Evolutionary conservation across 2,113 vertebrate species (phyloP).

Genomic region (Syngnathus scovelli): DNA sequence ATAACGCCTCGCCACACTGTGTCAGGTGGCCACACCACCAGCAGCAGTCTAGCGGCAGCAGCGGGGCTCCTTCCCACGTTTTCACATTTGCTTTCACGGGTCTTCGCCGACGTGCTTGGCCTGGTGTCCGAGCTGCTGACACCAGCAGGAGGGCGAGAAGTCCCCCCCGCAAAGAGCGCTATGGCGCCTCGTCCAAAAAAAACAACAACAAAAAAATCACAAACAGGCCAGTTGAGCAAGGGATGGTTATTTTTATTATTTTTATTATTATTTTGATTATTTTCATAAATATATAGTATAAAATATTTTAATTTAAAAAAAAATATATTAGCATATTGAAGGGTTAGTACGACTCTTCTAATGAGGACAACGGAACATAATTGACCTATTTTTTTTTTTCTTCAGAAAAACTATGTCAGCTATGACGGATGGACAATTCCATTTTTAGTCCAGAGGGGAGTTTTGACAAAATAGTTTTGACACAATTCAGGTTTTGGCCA

Average conservation of each 20-base stretch:
- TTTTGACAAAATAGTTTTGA: too few relatives aligned
- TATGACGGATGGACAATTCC: too few relatives aligned
- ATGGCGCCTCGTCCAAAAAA: neutral
- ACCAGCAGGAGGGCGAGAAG: slow-evolving; percentile 7
- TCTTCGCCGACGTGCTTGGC: slow-evolving; percentile 22
- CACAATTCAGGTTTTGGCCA: slow-evolving; percentile 7
- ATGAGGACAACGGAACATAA: too few relatives aligned
- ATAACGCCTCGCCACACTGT: slow-evolving; percentile 45
- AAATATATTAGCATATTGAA: too few relatives aligned
- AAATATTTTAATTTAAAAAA: too few relatives aligned
- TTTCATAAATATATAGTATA: too few relatives aligned
- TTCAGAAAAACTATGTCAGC: too few relatives aligned
- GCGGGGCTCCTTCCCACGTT: slow-evolving; percentile 1
- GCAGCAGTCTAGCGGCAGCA: slow-evolving; percentile 14
- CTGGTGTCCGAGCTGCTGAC: neutral
- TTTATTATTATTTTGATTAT: too few relatives aligned
- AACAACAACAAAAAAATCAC: neutral
- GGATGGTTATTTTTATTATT: neutral
- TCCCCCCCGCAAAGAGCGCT: neutral
- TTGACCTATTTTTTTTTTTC: too few relatives aligned
- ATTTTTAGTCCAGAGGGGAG: too few relatives aligned
- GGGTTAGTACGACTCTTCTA: too few relatives aligned
- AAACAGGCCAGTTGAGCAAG: slow-evolving; percentile 2
- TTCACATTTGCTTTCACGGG: slow-evolving; percentile 1
- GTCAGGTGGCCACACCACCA: slow-evolving; percentile 20